Evolutionary conservation across 2,888 invertebrate genomes (phyloP).

Genomic region (Nezara viridula): DNA sequence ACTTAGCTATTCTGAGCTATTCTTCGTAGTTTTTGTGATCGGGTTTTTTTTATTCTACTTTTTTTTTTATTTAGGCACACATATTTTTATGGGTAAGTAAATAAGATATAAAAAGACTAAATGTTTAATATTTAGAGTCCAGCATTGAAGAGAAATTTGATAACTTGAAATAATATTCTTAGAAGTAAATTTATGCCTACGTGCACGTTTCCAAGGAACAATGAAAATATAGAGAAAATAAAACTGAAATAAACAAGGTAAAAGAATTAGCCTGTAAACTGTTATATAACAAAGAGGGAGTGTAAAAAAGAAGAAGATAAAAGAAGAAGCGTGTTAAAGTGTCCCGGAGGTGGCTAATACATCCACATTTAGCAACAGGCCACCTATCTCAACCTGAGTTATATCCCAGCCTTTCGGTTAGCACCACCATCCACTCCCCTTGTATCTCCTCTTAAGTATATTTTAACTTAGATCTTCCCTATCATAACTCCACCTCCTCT

Average conservation of each 20-base stretch:
- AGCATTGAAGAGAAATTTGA: too few species aligned
- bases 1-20: background rate
- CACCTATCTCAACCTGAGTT: slow-evolving; percentile 27
- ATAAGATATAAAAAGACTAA: too few species aligned
- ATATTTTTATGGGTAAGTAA: too few species aligned
- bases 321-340: slow-evolving; percentile 13
- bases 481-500: background rate
- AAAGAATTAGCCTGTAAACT: background rate
- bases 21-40: too few species aligned
- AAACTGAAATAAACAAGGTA: background rate
- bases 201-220: background rate
- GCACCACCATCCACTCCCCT: background rate
- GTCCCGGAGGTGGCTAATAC: slow-evolving; percentile 43
- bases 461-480: slow-evolving; percentile 8
- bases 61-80: too few species aligned
- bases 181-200: too few species aligned
- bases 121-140: too few species aligned
- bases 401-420: background rate
- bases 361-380: slow-evolving; percentile 17
- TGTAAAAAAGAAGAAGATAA: background rate
- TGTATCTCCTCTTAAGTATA: slow-evolving; percentile 25
- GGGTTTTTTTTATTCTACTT: too few species aligned
- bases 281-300: background rate
- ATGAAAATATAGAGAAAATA: background rate
- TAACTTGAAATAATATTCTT: too few species aligned